Base-by-base conservation (phyloP, 2,797 vertebrate species). In the Thunnus albacares region DNA sequence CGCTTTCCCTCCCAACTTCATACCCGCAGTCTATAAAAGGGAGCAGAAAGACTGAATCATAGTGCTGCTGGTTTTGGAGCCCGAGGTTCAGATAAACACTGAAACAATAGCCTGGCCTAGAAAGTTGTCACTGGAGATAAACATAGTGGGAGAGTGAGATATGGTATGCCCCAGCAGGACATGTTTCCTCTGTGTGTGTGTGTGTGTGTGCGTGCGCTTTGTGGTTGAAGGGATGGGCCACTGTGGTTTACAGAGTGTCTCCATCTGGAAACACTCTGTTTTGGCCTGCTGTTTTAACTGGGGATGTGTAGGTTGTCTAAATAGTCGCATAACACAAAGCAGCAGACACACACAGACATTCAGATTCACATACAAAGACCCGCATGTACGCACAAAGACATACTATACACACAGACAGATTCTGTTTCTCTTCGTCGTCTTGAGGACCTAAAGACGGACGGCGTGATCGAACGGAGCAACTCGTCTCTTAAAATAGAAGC, bases 121-220 rank as follows among this genome's bases (percentile, higher is more conserved):
- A 92, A 91, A 85, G 83, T 92, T 93, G 90, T 93, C 90, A 91
- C 82, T 69, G 33, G 80, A 91, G 90, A 92, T 94, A 92, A 92
- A 93, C 90, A 91, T 75, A 90, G 82, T 56, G 41, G 77, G 79
- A 81, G 83, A 81, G 77, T 65, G 84, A 88, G 86, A 84, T 93
- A 83, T 86, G 84, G 81, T 82, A 41, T 61, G 75, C 70, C 73
- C 77, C 81, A 53, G 79, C 80, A 89, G 79, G 81, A 80, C 85
- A 77, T 57, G 51, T 67, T 79, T 69, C 62, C 55, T 43, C 53
- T 77, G 35, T 77, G 51, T 51, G 1, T 71, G 55, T 75, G 49
- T 76, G 56, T 73, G 62, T 71, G 49, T 81, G 58, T 83, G 71
- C 62, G 62, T 62, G 52, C 69, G 45, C n/a, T 51, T 68, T 47